These are phyloP conservation scores for Naso thynnoides DNA, from an alignment of 2,797 vertebrate genomes.

Conservation along the genomic window DNA sequence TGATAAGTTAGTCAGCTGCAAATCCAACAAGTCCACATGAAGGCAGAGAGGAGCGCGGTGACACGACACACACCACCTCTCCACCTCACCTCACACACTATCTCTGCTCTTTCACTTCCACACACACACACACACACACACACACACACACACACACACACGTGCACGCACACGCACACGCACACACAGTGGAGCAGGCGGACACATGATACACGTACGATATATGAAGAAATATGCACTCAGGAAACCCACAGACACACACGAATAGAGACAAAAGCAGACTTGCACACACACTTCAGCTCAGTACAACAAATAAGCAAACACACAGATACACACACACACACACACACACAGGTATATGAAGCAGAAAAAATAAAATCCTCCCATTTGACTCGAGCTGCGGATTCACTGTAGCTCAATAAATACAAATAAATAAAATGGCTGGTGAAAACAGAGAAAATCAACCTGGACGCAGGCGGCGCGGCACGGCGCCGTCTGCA, in stretches of 20 bases:
- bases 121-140: constrained; percentile 15
- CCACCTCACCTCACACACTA: constrained; percentile 53
- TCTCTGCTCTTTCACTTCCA: constrained; percentile 38
- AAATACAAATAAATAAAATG: constrained; percentile 65
- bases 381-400: constrained; percentile 35
- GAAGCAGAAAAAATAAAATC: constrained; percentile 37
- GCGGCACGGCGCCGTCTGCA: constrained; percentile 12
- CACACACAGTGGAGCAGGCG: background rate
- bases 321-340: background rate
- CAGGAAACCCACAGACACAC: background rate
- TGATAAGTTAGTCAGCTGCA: constrained; percentile 82
- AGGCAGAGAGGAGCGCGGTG: constrained; percentile 59
- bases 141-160: constrained; percentile 19
- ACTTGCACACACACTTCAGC: constrained; percentile 14
- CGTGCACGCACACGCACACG: constrained; percentile 7
- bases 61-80: constrained; percentile 68
- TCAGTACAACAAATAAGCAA: background rate
- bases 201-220: constrained; percentile 16
- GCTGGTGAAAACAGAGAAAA: constrained; percentile 44
- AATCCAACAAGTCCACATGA: constrained; percentile 82
- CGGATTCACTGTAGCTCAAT: constrained; percentile 43
- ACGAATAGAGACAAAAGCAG: constrained; percentile 3
- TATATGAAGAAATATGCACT: constrained; percentile 6
- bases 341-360: background rate
- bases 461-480: constrained; percentile 49